Conservation (phyloP, 1,140 invertebrate species). For the Littorina saxatilis region DNA sequence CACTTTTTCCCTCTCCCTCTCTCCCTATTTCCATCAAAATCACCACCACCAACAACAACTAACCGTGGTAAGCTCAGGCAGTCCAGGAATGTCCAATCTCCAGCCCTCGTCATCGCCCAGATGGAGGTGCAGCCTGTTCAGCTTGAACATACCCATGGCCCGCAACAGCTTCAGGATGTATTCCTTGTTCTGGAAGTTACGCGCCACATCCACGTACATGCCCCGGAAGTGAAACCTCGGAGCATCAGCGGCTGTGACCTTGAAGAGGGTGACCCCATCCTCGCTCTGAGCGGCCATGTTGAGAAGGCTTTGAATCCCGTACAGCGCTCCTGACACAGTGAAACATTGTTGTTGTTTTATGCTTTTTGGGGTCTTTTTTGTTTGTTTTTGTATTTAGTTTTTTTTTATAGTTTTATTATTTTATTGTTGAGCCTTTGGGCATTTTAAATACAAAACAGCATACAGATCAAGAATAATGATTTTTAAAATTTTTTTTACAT, state of each 20-base stretch:
- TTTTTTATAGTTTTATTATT: too few relatives aligned
- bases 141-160: conserved; percentile 68
- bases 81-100: conserved; percentile 67
- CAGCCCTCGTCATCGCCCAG: conserved; percentile 73
- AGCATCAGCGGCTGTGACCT: conserved; percentile 51
- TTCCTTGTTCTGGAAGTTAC: conserved; percentile 69
- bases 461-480: too few relatives aligned
- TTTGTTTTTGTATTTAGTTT: too few relatives aligned
- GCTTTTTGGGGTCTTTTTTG: too few relatives aligned
- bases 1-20: too few relatives aligned
- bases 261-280: conserved; percentile 30
- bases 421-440: too few relatives aligned
- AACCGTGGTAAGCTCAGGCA: conserved; percentile 70
- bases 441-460: too few relatives aligned
- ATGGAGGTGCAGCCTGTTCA: conserved; percentile 72
- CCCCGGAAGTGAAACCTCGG: conserved; percentile 69
- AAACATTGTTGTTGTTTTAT: too few relatives aligned
- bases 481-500: too few relatives aligned
- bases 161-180: conserved; percentile 65
- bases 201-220: conserved; percentile 68
- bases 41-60: too few relatives aligned
- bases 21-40: too few relatives aligned
- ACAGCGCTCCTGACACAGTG: conserved; percentile 47
- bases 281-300: conserved; percentile 39
- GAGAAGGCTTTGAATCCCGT: conserved; percentile 58